Conservation (phyloP, 2,113 vertebrate species). For the Clarias batrachus region DNA sequence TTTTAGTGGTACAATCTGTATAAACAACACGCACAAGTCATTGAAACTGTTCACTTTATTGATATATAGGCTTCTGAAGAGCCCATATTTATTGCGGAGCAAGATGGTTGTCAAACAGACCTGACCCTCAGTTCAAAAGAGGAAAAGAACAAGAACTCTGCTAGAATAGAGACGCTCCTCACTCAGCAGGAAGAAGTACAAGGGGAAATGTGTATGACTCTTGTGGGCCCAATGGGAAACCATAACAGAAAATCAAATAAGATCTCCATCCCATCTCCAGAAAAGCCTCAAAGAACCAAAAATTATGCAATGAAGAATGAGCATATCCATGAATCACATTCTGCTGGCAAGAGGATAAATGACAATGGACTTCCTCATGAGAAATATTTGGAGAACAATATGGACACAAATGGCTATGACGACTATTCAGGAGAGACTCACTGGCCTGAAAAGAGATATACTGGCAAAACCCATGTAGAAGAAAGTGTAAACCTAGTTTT, state of each 20-base stretch:
- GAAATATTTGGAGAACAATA: slow-evolving; percentile 33
- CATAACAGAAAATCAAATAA: slow-evolving; percentile 44
- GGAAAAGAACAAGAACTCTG: slow-evolving; percentile 62
- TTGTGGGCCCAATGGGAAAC: slow-evolving; percentile 36
- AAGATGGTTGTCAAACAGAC: slow-evolving; percentile 78
- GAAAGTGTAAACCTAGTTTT: slow-evolving; percentile 33
- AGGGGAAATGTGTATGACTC: slow-evolving; percentile 25
- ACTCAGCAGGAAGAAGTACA: slow-evolving; percentile 55
- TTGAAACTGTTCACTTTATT: slow-evolving; percentile 94
- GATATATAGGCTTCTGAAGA: slow-evolving; percentile 92
- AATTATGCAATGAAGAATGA: slow-evolving; percentile 39
- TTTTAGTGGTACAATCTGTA: slow-evolving; percentile 22
- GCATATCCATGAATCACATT: slow-evolving; percentile 4
- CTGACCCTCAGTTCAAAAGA: slow-evolving; percentile 73
- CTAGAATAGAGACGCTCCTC: slow-evolving; percentile 61
- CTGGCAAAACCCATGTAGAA: slow-evolving; percentile 44
- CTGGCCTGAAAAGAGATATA: slow-evolving; percentile 17
- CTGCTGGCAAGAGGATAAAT: slow-evolving; percentile 20
- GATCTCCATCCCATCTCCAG: slow-evolving; percentile 53
- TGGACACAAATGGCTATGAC: slow-evolving; percentile 68
- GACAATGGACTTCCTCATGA: slow-evolving; percentile 51
- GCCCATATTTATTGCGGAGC: slow-evolving; percentile 94
- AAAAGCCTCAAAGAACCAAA: slow-evolving; percentile 57
- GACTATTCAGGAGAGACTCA: slow-evolving; percentile 48
- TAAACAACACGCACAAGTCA: slow-evolving; percentile 66